Evolutionary conservation across 2,888 invertebrate genomes (phyloP), one percentile per base, ranked within the genome.

Genomic region (Acleris laterana): DNA sequence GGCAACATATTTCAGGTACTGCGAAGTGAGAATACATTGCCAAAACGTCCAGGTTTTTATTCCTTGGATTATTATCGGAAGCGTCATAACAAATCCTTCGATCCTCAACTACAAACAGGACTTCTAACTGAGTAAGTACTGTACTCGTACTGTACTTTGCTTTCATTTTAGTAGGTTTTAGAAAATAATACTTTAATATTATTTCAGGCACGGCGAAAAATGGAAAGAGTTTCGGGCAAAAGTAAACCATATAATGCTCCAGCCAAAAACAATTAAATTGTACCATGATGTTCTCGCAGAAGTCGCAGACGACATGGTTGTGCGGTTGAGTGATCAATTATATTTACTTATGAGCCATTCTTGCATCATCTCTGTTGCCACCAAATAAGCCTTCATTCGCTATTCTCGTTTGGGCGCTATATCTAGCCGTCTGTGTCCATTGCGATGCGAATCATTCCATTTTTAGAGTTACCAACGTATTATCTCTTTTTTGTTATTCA

Each of bases 141-240:
- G 25, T 5, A 20, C 20, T 20, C 20, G 16, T 7, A 13, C 19
- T 32, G 11, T 20, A 19, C 11, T 53, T 9, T 19, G n/a, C n/a
- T 25, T 20, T 28, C 5, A 28, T 28, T 6, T 28, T 28, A 9
- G 28, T 32, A 32, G 28, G 9, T 28, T 28, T 28, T 9, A 28
- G 28, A 32, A n/a, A 9, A 48, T 3, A 9, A 9, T 9, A 25
- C 5, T 19, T n/a, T 2, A 19, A 48, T 9, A 48, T 48, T 0
- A 42, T 72, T 71, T 57, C 80, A 97, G 97, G 5, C 96, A 97
- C 76, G 96, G 96, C 0, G 95, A 96, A 71, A 94, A 94, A 58
- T 97, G 97, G 97, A 95, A 95, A 82, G 89, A 94, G 68, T 95
- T 97, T 71, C 93, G 97, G 53, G 94, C 95, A 7, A 95, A 95